Evolutionary conservation across 2,797 vertebrate species (phyloP), one percentile per base, ranked within the genome.

Genomic region (Mus caroli): DNA sequence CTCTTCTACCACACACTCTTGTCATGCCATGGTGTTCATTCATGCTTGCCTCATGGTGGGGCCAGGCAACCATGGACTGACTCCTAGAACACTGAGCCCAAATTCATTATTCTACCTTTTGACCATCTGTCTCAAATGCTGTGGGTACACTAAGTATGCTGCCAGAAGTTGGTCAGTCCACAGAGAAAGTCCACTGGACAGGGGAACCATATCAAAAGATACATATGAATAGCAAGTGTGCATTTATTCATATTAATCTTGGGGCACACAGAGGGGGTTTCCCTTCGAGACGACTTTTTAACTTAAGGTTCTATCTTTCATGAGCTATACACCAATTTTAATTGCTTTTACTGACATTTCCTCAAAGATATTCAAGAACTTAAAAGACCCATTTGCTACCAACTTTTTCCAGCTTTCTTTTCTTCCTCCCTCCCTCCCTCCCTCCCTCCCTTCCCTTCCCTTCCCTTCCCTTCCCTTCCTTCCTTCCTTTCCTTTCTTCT

Each of bases 251-350:
- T 62, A 11, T 15, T 0, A 3, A 4, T 91, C 34, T 88, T 62
- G 62, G 1, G 14, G 14, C 34, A 46, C 19, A 1, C 24, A 4
- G 8, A 20, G 3, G 37, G 64, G 7, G 6, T 69, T 62, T 69
- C 46, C 90, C 75, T 91, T 34, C 24, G n/a, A 92, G 37, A 62
- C 80, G 77, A 79, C 19, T 52, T 62, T 90, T 76, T 80, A 73
- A 2, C 19, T n/a, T 58, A 11, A 91, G 69, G 22, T 43, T 92
- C 62, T 84, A n/a, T 64, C 60, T 91, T 90, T 78, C 50, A 37
- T 14, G 22, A 90, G 71, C 46, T 2, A 54, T 2, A 11, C 24
- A 14, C 24, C 54, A 8, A 10, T 46, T 43, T 73, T 52, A 71
- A 37, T 78, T 9, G 1, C 2, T 77, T 91, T 75, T 73, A 3